These are phyloP conservation scores for Platyrinchus mystaceus DNA, from an alignment of 2,797 vertebrate genomes.

Conservation along the genomic window DNA sequence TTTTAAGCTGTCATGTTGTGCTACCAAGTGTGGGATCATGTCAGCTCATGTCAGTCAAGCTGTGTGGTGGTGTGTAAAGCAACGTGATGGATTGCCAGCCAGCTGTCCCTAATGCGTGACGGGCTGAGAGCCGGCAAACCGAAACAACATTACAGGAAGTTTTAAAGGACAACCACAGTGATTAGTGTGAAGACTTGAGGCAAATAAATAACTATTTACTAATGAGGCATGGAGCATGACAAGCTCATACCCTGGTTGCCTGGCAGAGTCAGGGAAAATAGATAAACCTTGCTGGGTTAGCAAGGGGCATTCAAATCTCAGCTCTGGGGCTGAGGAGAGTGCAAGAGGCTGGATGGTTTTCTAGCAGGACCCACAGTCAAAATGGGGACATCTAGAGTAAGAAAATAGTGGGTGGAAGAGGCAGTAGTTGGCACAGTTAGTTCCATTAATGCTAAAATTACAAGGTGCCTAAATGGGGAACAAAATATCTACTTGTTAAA, in stretches of 20 bases:
- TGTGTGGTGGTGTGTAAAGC: background rate
- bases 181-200: conserved; percentile 17
- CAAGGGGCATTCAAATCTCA: background rate
- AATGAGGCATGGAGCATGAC: conserved; percentile 5
- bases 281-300: background rate
- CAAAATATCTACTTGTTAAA: background rate
- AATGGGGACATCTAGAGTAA: background rate
- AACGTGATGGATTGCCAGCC: background rate
- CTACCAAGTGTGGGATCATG: background rate
- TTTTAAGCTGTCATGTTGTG: background rate
- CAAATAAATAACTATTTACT: conserved; percentile 37
- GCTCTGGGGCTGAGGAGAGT: background rate
- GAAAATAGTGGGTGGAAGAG: background rate
- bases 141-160: background rate
- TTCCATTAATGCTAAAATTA: background rate
- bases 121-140: background rate
- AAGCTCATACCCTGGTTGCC: background rate
- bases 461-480: background rate
- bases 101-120: background rate
- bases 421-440: background rate
- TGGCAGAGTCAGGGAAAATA: background rate
- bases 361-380: background rate
- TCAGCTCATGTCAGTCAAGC: background rate
- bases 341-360: background rate
- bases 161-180: background rate